Evolutionary conservation across 1,140 invertebrate genomes (phyloP), one percentile per base, ranked within the genome.

Genomic region (Eueides isabella): DNA sequence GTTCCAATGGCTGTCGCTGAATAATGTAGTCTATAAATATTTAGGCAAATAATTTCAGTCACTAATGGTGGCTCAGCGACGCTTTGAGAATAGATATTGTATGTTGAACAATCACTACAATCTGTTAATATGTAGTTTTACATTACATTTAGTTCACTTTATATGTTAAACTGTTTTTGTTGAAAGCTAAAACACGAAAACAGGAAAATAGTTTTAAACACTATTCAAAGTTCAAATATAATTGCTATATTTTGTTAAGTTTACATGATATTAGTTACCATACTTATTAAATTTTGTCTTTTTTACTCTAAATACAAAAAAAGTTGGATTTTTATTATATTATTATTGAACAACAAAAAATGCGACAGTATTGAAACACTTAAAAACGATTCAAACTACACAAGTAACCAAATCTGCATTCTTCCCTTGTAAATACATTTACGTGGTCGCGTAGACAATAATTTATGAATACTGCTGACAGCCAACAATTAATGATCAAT

Each of bases 401-500:
- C 62, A 31, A 62, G 16, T 30, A 62, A 62, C 61, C 16, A 30
- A 62, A 62, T 62, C 61, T 63, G 29, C 29, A 31, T 31, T 9
- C 48, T 26, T 55, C 48, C 0, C 48, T n/a, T 63, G 14, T 28
- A 30, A 63, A 63, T 30, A 63, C 5, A 63, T 63, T 0, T 63
- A 31, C 29, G 29, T 77, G 71, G 75, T 76, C 61, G 62, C 69
- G 9, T 55, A 55, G 61, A 61, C 33, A 68, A 48, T 75, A 78
- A 74, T 76, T 72, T 77, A 81, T 79, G 74, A 77, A 80, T 71
- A 62, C 71, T 68, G 66, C 80, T 81, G 86, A 83, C 85, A 85
- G 78, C 79, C 76, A 71, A 82, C 87, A 85, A 91, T 89, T 88
- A 88, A 90, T 89, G 82, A 89, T 80, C 82, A 85, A 88, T 90